A percentile compares a stretch with the other conserved stretches of the same genome.
Evolutionary conservation across 2,113 vertebrate genomes (phyloP).

Genomic region (Eclectus roratus): DNA sequence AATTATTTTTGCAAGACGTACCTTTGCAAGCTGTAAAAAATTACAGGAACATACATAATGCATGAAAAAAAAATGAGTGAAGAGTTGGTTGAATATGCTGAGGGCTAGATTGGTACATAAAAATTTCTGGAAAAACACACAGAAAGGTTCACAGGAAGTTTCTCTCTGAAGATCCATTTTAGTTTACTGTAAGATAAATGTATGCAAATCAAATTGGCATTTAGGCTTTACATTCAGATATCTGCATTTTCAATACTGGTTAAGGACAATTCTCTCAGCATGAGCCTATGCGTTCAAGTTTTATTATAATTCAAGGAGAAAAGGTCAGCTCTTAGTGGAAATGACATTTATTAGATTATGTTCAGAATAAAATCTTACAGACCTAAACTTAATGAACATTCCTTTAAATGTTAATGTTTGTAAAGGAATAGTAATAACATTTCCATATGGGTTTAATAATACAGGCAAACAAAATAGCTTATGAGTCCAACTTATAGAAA

Average conservation of each 20-base stretch:
- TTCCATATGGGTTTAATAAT: neutral
- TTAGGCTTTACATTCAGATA: neutral
- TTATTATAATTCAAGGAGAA: neutral
- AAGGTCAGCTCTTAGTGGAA: slow-evolving; percentile 9
- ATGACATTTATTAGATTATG: neutral
- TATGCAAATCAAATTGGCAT: neutral
- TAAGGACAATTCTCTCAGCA: neutral
- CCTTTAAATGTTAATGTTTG: neutral
- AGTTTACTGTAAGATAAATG: neutral
- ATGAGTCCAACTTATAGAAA: neutral
- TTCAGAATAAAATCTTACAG: neutral
- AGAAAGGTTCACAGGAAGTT: neutral
- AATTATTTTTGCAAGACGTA: neutral
- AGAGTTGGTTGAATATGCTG: neutral
- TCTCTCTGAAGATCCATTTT: slow-evolving; percentile 17
- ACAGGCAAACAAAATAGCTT: neutral
- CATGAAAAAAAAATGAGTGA: neutral
- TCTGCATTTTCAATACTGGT: neutral
- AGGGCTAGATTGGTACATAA: neutral
- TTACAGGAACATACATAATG: neutral
- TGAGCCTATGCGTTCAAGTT: neutral
- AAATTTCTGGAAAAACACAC: neutral
- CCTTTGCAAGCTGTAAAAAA: neutral
- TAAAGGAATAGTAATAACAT: neutral
- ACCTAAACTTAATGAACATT: neutral